These are phyloP conservation scores for Malacosoma neustria DNA, from an alignment of 2,888 invertebrate genomes.

Conservation along the genomic window DNA sequence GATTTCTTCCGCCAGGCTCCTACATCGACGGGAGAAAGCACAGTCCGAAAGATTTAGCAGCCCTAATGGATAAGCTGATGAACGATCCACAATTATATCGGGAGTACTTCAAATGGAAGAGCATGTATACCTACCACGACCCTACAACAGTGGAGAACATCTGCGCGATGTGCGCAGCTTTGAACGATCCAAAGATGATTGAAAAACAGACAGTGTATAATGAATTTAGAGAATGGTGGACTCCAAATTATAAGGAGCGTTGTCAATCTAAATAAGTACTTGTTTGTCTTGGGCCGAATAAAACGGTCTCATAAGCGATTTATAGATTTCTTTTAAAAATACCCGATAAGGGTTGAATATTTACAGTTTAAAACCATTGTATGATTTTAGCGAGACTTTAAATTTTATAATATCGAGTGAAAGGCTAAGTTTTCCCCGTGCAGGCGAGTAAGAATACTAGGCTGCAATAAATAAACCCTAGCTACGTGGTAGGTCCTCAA, in stretches of 20 bases:
- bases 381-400: too few relatives aligned
- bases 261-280: constrained; percentile 9
- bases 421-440: too few relatives aligned
- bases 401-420: too few relatives aligned
- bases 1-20: constrained; percentile 55
- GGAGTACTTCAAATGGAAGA: constrained; percentile 42
- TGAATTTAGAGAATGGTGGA: constrained; percentile 47
- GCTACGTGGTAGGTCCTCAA: too few relatives aligned
- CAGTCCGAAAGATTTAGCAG: constrained; percentile 27
- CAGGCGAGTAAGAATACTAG: too few relatives aligned
- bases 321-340: too few relatives aligned
- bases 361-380: too few relatives aligned
- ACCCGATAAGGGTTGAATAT: too few relatives aligned
- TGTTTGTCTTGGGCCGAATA: neutral
- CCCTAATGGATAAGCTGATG: constrained; percentile 30
- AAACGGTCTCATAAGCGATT: neutral
- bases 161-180: constrained; percentile 39
- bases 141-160: constrained; percentile 29
- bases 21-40: constrained; percentile 38
- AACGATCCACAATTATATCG: constrained; percentile 28
- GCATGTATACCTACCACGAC: constrained; percentile 29
- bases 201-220: constrained; percentile 24
- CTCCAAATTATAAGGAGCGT: constrained; percentile 22
- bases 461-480: too few relatives aligned
- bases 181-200: constrained; percentile 28